Conservation (phyloP, 2,113 vertebrate species). For the Galeopterus variegatus region DNA sequence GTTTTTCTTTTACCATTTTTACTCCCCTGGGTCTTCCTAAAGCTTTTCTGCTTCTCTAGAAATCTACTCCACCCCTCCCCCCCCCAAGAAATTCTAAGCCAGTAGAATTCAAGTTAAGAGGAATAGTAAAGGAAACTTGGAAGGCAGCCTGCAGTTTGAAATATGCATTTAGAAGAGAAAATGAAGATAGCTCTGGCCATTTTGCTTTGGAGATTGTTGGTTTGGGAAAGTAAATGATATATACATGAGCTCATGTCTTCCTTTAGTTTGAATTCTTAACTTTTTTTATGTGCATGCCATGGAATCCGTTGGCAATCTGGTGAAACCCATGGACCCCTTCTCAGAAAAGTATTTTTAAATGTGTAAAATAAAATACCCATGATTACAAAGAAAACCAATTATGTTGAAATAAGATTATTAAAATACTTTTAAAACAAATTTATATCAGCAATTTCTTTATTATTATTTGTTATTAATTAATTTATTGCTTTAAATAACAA, state of each 20-base stretch:
- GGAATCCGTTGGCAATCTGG: background rate
- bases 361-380: background rate
- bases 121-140: background rate
- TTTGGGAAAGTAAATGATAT: conserved; percentile 33
- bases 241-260: background rate
- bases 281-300: background rate
- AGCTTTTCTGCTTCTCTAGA: conserved; percentile 1
- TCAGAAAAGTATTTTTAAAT: conserved; percentile 30
- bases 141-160: background rate
- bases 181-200: background rate
- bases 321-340: background rate
- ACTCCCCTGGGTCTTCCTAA: background rate
- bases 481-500: conserved; percentile 34
- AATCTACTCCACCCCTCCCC: background rate
- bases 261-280: background rate
- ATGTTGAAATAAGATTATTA: conserved; percentile 24
- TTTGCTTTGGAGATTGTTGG: conserved; percentile 20
- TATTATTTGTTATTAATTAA: background rate
- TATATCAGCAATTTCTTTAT: background rate
- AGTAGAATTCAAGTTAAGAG: conserved; percentile 35
- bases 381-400: conserved; percentile 26
- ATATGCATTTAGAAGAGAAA: background rate
- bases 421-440: conserved; percentile 22
- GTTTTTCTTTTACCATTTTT: background rate
- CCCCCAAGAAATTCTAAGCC: background rate